Conservation (phyloP, 1,140 invertebrate species). For the Diplogasteroides magnus region DNA sequence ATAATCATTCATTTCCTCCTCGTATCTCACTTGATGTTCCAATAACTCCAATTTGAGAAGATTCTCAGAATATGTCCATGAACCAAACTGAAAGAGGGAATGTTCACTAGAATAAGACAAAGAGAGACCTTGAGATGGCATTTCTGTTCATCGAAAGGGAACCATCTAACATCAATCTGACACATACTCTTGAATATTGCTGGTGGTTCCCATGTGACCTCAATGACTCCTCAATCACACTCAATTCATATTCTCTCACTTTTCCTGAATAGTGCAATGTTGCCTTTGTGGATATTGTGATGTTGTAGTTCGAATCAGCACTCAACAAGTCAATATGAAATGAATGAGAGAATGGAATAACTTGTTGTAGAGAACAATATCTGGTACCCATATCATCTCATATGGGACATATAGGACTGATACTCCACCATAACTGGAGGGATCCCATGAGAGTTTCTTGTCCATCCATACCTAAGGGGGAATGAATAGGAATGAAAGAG, state of each 20-base stretch:
- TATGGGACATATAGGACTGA: constrained; percentile 67
- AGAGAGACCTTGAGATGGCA: background rate
- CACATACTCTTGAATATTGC: constrained; percentile 98
- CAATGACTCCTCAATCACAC: background rate
- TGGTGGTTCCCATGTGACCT: constrained; percentile 81
- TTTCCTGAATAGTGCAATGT: constrained; percentile 72
- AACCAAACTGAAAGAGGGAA: constrained; percentile 70
- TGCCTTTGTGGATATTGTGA: constrained; percentile 62
- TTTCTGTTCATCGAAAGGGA: constrained; percentile 8
- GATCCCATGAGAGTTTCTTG: constrained; percentile 93
- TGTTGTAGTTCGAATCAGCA: constrained; percentile 62
- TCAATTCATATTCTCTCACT: constrained; percentile 59
- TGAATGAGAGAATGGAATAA: constrained; percentile 1
- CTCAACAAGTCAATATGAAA: constrained; percentile 43
- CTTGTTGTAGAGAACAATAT: constrained; percentile 56
- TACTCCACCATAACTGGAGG: constrained; percentile 85
- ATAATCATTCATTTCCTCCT: constrained; percentile 44
- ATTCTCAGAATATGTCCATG: constrained; percentile 84
- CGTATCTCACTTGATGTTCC: constrained; percentile 31
- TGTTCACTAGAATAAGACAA: background rate
- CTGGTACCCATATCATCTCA: constrained; percentile 83
- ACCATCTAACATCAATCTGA: constrained; percentile 79
- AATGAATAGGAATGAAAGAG: background rate
- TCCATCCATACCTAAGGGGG: constrained; percentile 71
- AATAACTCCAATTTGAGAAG: constrained; percentile 47